Conservation (phyloP, 2,888 invertebrate species). For the Harmothoe impar region DNA sequence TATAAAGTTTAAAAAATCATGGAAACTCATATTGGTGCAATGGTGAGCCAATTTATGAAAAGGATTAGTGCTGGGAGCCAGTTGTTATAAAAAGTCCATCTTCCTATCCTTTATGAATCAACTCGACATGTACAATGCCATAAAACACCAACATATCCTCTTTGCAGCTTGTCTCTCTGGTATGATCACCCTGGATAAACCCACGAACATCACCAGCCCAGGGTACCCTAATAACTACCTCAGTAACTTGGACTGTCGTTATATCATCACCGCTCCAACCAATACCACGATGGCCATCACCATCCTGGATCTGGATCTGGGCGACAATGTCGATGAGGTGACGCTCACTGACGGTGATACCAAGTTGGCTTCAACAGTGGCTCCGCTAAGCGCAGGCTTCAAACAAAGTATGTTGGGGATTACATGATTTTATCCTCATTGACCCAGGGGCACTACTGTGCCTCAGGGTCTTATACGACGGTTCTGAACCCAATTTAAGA, state of each 20-base stretch:
- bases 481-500: no score
- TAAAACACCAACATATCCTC: no score
- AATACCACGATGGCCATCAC: conserved; percentile 1
- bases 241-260: conserved; percentile 62
- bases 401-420: background rate
- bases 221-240: conserved; percentile 46
- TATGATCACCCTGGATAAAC: background rate
- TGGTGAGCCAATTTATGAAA: no score
- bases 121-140: no score
- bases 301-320: background rate
- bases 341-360: conserved; percentile 6
- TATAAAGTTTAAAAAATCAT: no score
- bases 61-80: no score
- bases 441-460: no score
- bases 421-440: no score
- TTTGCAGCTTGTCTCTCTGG: background rate
- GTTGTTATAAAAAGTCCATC: no score
- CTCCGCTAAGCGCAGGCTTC: background rate
- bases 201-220: conserved; percentile 27
- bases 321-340: conserved; percentile 18
- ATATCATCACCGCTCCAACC: conserved; percentile 21
- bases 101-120: no score
- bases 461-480: no score
- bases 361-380: background rate
- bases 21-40: no score